Percentiles rank a stretch among this genome's conserved stretches.
phyloP scores from a whole-genome alignment of 2,113 vertebrate genomes.

The Microcebus lehilahytsara region DNA sequence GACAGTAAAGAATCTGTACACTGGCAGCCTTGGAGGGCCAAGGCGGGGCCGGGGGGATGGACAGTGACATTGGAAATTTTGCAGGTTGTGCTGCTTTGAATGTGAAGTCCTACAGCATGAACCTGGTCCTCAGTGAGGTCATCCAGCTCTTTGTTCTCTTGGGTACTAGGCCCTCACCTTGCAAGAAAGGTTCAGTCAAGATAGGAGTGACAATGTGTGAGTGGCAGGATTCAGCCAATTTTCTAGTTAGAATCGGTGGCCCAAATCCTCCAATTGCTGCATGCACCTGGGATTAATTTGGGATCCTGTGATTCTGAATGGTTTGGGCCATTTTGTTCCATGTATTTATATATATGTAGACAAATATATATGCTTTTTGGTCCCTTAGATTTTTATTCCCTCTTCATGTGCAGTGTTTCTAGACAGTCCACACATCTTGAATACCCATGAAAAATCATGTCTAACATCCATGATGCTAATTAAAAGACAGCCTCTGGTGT shows the following conservation, averaged over 20 bases:
- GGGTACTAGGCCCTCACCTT: neutral
- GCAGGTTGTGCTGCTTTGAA: neutral
- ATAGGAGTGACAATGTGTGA: neutral
- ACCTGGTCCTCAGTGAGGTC: neutral
- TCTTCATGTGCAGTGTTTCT: neutral
- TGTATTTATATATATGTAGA: neutral
- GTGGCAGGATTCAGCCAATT: neutral
- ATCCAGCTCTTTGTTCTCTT: neutral
- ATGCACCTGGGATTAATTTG: neutral
- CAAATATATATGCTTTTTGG: neutral
- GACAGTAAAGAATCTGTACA: neutral
- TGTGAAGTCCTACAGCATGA: neutral
- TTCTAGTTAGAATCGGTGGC: neutral
- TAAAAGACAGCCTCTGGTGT: neutral
- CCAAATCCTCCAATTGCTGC: neutral
- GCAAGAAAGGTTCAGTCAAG: neutral
- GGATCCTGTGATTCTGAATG: neutral
- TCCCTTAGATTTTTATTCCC: neutral
- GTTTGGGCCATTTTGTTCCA: neutral
- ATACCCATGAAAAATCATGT: neutral
- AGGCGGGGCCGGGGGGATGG: too few species aligned
- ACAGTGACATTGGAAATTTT: neutral
- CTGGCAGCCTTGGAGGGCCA: neutral
- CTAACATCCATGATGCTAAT: neutral
- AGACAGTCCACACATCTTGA: neutral